These are phyloP conservation scores for Hippopotamus amphibius DNA, from an alignment of 2,113 vertebrate species.

Conservation along the genomic window DNA sequence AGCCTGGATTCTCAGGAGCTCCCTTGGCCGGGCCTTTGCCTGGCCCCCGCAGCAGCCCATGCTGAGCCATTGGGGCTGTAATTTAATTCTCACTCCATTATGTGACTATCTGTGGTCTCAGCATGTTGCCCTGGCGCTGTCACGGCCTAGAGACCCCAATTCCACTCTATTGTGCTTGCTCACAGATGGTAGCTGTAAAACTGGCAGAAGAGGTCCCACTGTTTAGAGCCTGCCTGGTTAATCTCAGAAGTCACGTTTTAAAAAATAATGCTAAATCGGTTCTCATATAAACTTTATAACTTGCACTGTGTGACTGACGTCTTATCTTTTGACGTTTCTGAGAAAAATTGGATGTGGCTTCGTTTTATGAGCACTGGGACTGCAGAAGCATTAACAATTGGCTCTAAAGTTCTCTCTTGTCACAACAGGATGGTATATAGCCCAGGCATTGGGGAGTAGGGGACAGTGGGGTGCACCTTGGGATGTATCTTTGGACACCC, in stretches of 20 bases:
- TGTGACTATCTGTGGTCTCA: slow-evolving; percentile 48
- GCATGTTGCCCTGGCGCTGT: slow-evolving; percentile 4
- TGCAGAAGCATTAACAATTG: slow-evolving; percentile 52
- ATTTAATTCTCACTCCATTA: slow-evolving; percentile 42
- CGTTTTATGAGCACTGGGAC: slow-evolving; percentile 57
- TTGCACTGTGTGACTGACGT: slow-evolving; percentile 47
- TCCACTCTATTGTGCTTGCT: slow-evolving; percentile 56
- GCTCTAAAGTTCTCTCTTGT: background rate
- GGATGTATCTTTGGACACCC: background rate
- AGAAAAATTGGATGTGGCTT: slow-evolving; percentile 71
- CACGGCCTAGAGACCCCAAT: slow-evolving; percentile 30
- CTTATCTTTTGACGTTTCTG: slow-evolving; percentile 72
- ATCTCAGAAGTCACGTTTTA: slow-evolving; percentile 67
- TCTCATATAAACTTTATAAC: slow-evolving; percentile 70
- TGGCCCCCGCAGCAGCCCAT: background rate
- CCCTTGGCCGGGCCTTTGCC: background rate
- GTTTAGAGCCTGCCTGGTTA: slow-evolving; percentile 65
- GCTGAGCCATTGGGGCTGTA: background rate
- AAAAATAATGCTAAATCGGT: slow-evolving; percentile 48
- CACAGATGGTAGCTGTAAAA: slow-evolving; percentile 68
- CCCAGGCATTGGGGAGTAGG: background rate
- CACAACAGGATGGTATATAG: background rate
- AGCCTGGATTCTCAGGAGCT: background rate
- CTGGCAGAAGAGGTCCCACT: slow-evolving; percentile 31
- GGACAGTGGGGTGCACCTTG: background rate